phyloP scores from a whole-genome alignment of 92 coral and sea anemone species.

The Pocillopora meandrina region DNA sequence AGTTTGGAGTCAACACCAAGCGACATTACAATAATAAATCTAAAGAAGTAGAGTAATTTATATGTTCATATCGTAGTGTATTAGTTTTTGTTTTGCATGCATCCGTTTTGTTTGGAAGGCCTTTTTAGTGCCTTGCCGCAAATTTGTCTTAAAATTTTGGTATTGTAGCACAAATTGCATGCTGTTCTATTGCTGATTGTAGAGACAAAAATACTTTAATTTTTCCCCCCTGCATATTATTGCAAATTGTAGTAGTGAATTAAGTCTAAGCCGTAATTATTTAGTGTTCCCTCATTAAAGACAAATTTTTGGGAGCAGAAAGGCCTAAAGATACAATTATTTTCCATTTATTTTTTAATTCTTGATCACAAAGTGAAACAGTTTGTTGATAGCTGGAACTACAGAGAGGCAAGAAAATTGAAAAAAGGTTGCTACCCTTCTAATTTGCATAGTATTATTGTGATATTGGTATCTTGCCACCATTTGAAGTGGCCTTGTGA shows the following conservation, averaged over 20 bases:
- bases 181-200: slow-evolving; percentile 10
- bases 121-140: neutral
- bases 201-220: neutral
- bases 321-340: slow-evolving; percentile 29
- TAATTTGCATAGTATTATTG: neutral
- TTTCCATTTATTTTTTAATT: slow-evolving; percentile 45
- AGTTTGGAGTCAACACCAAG: neutral
- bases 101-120: slow-evolving; percentile 5
- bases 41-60: slow-evolving; percentile 4
- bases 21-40: neutral
- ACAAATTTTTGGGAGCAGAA: neutral
- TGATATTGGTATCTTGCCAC: neutral
- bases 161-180: neutral
- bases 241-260: neutral
- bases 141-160: neutral
- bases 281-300: neutral
- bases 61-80: neutral
- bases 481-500: neutral
- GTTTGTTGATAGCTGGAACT: slow-evolving; percentile 25
- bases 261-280: neutral
- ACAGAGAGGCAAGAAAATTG: slow-evolving; percentile 6
- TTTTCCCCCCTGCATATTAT: slow-evolving; percentile 9
- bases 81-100: neutral
- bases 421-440: slow-evolving; percentile 28
- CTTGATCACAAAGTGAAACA: slow-evolving; percentile 28